Evolutionary conservation across 2,888 invertebrate species (phyloP), one percentile per base, ranked within the genome.

Genomic region (Pachliopta kotzebuea): DNA sequence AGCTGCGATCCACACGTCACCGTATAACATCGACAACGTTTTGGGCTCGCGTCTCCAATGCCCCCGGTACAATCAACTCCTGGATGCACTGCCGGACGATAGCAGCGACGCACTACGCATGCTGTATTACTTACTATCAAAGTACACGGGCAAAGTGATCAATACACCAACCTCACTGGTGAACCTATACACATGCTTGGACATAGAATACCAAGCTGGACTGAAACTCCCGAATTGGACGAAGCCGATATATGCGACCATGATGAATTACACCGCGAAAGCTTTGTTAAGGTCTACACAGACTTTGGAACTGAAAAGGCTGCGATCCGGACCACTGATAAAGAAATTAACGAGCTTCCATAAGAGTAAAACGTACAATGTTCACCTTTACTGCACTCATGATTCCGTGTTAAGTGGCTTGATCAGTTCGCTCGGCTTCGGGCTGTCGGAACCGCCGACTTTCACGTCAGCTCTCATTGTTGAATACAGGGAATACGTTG

Each of bases 311-410:
- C 24, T 65, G 17, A 60, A 56, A 24, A 59, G 67, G n/a, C 31
- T 68, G 3, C n/a, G 64, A 53, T 20, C 62, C 8, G 70, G 70
- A 17, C 64, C 67, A 6, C 61, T 70, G 20, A 49, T 69, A 42
- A 57, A 63, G 21, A 60, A 62, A 31, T 14, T 67, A 20, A 59
- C 60, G 1, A 26, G 45, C 17, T 63, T 37, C 26, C 45, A 63
- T 14, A 53, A 50, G 6, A 31, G 26, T 7, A 49, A 62, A 7
- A n/a, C 50, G 0, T 53, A 64, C 31, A 59, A 62, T 0, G 61
- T 70, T n/a, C 58, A 63, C 18, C 55, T 70, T 14, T 68, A 69
- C 49, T 66, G 67, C 23, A 70, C 69, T 11, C 68, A 70, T 23
- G 68, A 69, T 60, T 37, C 29, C 18, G 63, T 67, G n/a, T 37